Conservation (phyloP, 2,888 invertebrate species). For the Uropetala carovei region DNA sequence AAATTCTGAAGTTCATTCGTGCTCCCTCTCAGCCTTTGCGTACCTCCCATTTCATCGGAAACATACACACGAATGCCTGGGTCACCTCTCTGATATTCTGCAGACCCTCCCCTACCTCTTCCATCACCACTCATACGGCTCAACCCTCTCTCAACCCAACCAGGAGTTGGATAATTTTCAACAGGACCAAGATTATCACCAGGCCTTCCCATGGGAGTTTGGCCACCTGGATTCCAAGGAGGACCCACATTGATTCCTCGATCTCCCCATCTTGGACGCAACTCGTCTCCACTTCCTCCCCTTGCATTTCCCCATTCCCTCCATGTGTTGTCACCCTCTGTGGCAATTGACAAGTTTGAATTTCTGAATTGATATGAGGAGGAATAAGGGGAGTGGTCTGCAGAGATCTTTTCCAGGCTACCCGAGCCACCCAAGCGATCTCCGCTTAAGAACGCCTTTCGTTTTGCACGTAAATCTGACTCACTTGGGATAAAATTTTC, state of each 20-base stretch:
- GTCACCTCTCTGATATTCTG: background rate
- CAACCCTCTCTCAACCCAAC: constrained; percentile 79
- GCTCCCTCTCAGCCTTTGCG: constrained; percentile 23
- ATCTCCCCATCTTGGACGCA: constrained; percentile 85
- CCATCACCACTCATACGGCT: constrained; percentile 71
- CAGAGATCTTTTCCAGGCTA: constrained; percentile 12
- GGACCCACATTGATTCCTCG: constrained; percentile 82
- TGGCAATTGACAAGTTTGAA: constrained; percentile 43
- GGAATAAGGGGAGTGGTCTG: constrained; percentile 38
- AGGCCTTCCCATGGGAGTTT: constrained; percentile 72
- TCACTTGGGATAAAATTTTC: constrained; percentile 42
- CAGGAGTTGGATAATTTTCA: constrained; percentile 75
- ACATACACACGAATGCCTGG: constrained; percentile 30
- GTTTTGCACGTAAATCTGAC: constrained; percentile 36
- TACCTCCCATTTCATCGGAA: background rate
- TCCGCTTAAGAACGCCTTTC: constrained; percentile 28
- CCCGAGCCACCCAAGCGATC: background rate
- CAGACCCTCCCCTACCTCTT: constrained; percentile 38
- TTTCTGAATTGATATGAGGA: constrained; percentile 41
- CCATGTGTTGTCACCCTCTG: constrained; percentile 46
- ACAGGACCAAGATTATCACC: constrained; percentile 21
- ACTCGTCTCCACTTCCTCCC: constrained; percentile 77
- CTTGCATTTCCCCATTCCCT: constrained; percentile 77
- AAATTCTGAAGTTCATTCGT: constrained; percentile 10
- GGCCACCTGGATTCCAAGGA: constrained; percentile 80